A percentile compares a stretch with the other conserved stretches of the same genome.
These are phyloP conservation scores for Diplazon laetatorius DNA, from an alignment of 2,888 invertebrate species.

Conservation along the genomic window DNA sequence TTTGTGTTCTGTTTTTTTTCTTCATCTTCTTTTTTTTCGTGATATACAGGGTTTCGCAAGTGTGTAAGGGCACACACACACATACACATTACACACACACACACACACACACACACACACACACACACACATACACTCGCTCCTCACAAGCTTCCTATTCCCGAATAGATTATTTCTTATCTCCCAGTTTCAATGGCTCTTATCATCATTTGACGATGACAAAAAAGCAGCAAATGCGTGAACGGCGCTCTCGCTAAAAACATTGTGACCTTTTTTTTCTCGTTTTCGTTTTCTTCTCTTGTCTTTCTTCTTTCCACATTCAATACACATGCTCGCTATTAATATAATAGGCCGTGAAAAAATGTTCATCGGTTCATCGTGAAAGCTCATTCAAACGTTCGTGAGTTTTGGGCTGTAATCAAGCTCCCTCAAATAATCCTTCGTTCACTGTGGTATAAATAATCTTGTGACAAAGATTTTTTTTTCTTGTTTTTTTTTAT, in stretches of 20 bases:
- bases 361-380: constrained; percentile 61
- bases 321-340: constrained; percentile 64
- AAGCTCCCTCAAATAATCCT: constrained; percentile 60
- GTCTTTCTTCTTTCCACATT: constrained; percentile 23
- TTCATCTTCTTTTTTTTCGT: constrained; percentile 37
- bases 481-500: constrained; percentile 42
- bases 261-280: constrained; percentile 36
- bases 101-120: no score
- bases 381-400: constrained; percentile 60
- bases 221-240: constrained; percentile 60
- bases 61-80: constrained; percentile 54
- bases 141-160: constrained; percentile 31
- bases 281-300: background rate
- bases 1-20: constrained; percentile 16
- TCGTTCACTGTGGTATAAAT: constrained; percentile 65
- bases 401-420: constrained; percentile 55
- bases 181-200: constrained; percentile 31
- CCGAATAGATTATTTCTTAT: constrained; percentile 24
- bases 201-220: constrained; percentile 53
- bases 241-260: constrained; percentile 42
- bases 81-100: no score
- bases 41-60: constrained; percentile 63
- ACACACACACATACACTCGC: constrained; percentile 35
- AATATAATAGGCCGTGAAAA: constrained; percentile 67
- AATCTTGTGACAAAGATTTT: constrained; percentile 64